Percentiles rank a stretch among this genome's conserved stretches.
Evolutionary conservation across 2,113 vertebrate genomes (phyloP).

Genomic region (Halichoerus grypus): DNA sequence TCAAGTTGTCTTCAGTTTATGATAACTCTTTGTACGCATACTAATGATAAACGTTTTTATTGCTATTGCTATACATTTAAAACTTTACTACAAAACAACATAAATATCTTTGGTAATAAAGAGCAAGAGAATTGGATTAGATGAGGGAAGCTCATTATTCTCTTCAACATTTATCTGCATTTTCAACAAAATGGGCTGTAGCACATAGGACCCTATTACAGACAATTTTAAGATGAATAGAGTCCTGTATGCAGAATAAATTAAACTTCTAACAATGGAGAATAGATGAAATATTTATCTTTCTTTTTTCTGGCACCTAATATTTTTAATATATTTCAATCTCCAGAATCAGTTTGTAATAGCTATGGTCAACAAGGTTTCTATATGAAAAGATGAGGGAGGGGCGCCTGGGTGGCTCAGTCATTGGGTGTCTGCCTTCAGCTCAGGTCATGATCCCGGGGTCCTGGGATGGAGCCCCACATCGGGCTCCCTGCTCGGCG

Average conservation of each 20-base stretch:
- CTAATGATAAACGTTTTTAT: not conserved
- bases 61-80: not conserved
- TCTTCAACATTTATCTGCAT: not conserved
- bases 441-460: too few relatives aligned
- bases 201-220: not conserved
- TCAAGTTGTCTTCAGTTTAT: not conserved
- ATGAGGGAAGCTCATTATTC: not conserved
- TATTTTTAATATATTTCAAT: not conserved
- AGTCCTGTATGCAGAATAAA: not conserved
- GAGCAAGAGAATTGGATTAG: not conserved
- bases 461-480: too few relatives aligned
- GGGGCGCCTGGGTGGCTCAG: too few relatives aligned
- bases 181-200: not conserved
- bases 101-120: not conserved
- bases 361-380: not conserved
- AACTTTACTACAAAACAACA: not conserved
- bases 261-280: not conserved
- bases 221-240: not conserved
- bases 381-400: not conserved
- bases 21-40: not conserved
- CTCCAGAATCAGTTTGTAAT: not conserved
- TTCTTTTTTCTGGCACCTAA: not conserved
- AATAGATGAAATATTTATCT: not conserved
- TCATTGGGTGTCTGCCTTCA: too few relatives aligned
- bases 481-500: too few relatives aligned